A percentile compares a stretch with the other conserved stretches of the same genome.
Conservation (phyloP, 1,140 invertebrate species). For the Drosophila chauvacae region DNA sequence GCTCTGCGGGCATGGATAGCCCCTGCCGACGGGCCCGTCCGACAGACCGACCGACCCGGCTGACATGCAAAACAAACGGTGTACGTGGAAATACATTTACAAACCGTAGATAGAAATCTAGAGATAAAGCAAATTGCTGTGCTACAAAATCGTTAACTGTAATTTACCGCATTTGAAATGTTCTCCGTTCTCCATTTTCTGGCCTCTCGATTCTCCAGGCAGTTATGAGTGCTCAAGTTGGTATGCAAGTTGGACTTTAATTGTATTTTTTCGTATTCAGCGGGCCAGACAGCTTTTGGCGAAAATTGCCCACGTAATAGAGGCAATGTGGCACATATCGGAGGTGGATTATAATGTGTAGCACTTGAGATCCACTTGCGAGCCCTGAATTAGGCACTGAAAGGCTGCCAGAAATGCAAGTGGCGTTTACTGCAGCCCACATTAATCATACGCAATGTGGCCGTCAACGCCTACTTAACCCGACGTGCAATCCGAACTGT, state of each 20-base stretch:
- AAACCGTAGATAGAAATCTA: slow-evolving; percentile 79
- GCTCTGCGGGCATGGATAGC: slow-evolving; percentile 21
- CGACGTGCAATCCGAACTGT: slow-evolving; percentile 33
- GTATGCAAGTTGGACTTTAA: slow-evolving; percentile 38
- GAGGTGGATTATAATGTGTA: slow-evolving; percentile 14
- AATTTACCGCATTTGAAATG: slow-evolving; percentile 79
- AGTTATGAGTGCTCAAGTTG: slow-evolving; percentile 56
- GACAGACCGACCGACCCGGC: slow-evolving; percentile 16
- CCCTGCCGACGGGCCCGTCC: not conserved
- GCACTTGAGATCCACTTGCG: slow-evolving; percentile 34
- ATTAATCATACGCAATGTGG: slow-evolving; percentile 54
- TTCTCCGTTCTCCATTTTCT: slow-evolving; percentile 36
- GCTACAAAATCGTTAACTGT: slow-evolving; percentile 83
- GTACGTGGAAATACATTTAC: slow-evolving; percentile 76
- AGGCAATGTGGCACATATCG: slow-evolving; percentile 7
- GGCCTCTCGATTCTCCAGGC: slow-evolving; percentile 12
- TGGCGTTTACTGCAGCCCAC: slow-evolving; percentile 15
- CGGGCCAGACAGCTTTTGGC: slow-evolving; percentile 13
- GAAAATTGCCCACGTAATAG: slow-evolving; percentile 41
- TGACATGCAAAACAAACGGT: slow-evolving; percentile 78
- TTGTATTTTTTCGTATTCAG: slow-evolving; percentile 53
- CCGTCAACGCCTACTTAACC: slow-evolving; percentile 21
- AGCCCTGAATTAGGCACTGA: slow-evolving; percentile 22
- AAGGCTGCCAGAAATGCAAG: slow-evolving; percentile 21
- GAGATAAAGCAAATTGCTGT: slow-evolving; percentile 80